Percentiles rank a stretch among this genome's conserved stretches.
Conservation (phyloP, 2,888 invertebrate species). For the Meiosimyza platycephala region DNA sequence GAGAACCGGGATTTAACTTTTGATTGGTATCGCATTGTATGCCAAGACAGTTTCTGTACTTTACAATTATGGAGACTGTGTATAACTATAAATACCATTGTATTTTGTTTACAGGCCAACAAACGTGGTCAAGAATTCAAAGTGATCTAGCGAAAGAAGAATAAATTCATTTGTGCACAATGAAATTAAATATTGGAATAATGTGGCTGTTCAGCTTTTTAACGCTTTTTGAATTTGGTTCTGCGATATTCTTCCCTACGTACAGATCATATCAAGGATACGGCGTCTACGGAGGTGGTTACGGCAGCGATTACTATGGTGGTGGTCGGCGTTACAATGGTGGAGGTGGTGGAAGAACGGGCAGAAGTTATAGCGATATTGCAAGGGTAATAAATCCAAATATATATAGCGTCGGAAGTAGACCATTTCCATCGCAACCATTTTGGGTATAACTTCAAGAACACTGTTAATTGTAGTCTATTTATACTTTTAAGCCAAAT, state of each 20-base stretch:
- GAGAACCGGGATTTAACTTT: no score
- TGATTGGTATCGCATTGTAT: no score
- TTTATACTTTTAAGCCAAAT: no score
- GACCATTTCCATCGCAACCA: slow-evolving; percentile 72
- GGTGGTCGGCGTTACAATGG: background rate
- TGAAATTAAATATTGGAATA: background rate
- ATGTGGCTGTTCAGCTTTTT: background rate
- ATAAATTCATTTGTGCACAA: background rate
- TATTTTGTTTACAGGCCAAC: background rate
- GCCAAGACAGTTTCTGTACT: background rate
- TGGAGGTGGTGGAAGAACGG: slow-evolving; percentile 42
- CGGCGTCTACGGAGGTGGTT: background rate
- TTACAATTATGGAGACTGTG: background rate
- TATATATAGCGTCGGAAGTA: slow-evolving; percentile 69
- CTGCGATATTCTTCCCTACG: background rate
- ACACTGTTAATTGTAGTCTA: no score
- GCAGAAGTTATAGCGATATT: slow-evolving; percentile 76
- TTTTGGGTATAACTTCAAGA: slow-evolving; percentile 66
- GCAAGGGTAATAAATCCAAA: slow-evolving; percentile 76
- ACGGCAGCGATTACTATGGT: slow-evolving; percentile 1
- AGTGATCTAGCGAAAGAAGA: slow-evolving; percentile 1
- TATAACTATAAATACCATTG: slow-evolving; percentile 1
- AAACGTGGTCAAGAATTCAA: background rate
- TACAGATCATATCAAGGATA: background rate
- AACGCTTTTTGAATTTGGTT: slow-evolving; percentile 3